A percentile compares a stretch with the other conserved stretches of the same genome.
Conservation (phyloP, 2,113 vertebrate genomes). For the Ranitomeya variabilis region DNA sequence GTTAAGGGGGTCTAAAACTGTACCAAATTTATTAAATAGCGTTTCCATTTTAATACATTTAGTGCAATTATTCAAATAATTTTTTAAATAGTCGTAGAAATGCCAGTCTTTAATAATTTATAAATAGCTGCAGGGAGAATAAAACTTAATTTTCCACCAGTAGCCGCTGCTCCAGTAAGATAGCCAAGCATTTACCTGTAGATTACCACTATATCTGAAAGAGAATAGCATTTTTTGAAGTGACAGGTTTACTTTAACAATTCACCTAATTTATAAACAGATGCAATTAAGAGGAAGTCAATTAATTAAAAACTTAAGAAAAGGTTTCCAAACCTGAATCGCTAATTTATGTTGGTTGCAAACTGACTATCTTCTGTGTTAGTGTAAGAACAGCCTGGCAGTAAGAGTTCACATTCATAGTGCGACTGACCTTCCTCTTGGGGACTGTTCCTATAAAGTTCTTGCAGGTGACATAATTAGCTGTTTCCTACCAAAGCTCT, state of each 20-base stretch:
- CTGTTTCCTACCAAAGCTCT: slow-evolving; percentile 51
- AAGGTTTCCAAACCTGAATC: neutral
- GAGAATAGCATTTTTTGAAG: too few relatives aligned
- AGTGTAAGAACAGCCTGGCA: slow-evolving; percentile 1
- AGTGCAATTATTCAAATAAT: too few relatives aligned
- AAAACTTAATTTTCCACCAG: too few relatives aligned
- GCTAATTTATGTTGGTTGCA: neutral
- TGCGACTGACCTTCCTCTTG: slow-evolving; percentile 61
- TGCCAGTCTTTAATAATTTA: too few relatives aligned
- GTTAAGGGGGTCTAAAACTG: too few relatives aligned
- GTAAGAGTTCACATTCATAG: slow-evolving; percentile 11
- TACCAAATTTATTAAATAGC: too few relatives aligned
- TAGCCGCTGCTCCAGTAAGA: too few relatives aligned
- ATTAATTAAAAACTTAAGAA: slow-evolving; percentile 12
- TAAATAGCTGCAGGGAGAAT: too few relatives aligned
- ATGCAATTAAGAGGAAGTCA: neutral
- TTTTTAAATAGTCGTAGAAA: too few relatives aligned
- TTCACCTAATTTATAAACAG: neutral
- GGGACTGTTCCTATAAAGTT: slow-evolving; percentile 64
- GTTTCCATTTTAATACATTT: too few relatives aligned
- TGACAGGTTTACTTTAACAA: neutral
- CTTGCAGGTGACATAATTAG: slow-evolving; percentile 74
- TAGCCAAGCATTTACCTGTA: too few relatives aligned
- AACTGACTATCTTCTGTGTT: neutral
- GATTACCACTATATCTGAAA: too few relatives aligned